These are phyloP conservation scores for Oryzias curvinotus DNA, from an alignment of 2,113 vertebrate genomes.

Conservation along the genomic window DNA sequence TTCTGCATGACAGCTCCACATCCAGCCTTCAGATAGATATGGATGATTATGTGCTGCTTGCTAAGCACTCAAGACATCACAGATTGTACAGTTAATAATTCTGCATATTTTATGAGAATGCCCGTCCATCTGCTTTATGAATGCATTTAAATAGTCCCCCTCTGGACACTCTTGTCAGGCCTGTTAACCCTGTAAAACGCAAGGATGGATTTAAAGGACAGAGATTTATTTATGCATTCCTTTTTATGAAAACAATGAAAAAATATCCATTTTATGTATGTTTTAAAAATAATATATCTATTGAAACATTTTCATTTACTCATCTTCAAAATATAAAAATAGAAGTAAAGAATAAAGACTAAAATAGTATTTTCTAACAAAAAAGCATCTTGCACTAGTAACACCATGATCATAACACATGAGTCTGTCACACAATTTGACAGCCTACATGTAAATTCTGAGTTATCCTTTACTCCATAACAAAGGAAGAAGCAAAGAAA, in stretches of 20 bases:
- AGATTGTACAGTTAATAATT: conserved; percentile 70
- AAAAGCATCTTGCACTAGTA: too few species aligned
- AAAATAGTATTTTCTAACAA: too few species aligned
- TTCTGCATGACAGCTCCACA: conserved; percentile 22
- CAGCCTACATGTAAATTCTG: too few species aligned
- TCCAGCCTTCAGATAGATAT: conserved; percentile 39
- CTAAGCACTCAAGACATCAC: conserved; percentile 44
- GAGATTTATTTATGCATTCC: background rate
- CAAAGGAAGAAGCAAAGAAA: too few species aligned
- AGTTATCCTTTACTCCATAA: too few species aligned
- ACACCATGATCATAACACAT: too few species aligned
- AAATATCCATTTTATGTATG: too few species aligned
- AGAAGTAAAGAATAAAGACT: too few species aligned
- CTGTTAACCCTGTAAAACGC: conserved; percentile 18
- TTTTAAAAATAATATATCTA: too few species aligned
- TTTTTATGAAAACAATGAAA: background rate
- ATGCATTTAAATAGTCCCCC: conserved; percentile 46
- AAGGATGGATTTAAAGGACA: background rate
- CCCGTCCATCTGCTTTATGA: conserved; percentile 73
- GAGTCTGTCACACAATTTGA: too few species aligned
- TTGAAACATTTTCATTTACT: too few species aligned
- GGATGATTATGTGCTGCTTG: conserved; percentile 29
- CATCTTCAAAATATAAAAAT: too few species aligned
- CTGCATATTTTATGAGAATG: conserved; percentile 78
- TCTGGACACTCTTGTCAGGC: conserved; percentile 31